Percentiles rank a stretch among this genome's conserved stretches.
Conservation (phyloP, 2,797 vertebrate genomes). For the Psittacula derbiana region DNA sequence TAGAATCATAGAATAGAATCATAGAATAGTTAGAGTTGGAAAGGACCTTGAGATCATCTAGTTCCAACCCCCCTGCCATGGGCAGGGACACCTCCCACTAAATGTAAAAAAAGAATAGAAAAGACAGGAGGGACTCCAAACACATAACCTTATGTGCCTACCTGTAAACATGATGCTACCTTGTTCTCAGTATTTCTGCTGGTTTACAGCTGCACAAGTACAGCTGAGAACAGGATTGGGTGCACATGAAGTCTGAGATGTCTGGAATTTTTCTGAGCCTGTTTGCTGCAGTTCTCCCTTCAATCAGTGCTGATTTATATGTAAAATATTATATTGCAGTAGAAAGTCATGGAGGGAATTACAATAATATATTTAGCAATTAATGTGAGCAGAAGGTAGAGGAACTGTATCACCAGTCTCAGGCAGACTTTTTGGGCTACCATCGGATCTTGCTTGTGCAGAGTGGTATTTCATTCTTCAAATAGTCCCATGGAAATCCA, state of each 20-base stretch:
- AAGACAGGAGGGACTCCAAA: rapidly evolving
- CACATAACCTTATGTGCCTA: background rate
- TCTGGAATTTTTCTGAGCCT: background rate
- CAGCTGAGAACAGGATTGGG: background rate
- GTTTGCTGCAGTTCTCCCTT: background rate
- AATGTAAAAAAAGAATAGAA: background rate
- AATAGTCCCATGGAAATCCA: slow-evolving; percentile 8
- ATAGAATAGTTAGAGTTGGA: too few species aligned
- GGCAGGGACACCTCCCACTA: too few species aligned
- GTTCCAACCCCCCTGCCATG: too few species aligned
- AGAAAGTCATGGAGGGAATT: background rate
- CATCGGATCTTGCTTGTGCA: background rate
- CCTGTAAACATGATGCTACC: rapidly evolving
- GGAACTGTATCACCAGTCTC: background rate
- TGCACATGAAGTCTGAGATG: background rate
- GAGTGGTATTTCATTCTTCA: background rate
- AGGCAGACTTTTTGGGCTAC: background rate
- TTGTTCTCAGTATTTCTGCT: background rate
- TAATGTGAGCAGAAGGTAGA: background rate
- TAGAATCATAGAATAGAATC: too few species aligned
- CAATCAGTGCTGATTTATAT: background rate
- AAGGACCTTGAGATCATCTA: too few species aligned
- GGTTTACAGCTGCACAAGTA: background rate
- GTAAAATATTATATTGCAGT: background rate
- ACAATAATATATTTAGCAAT: background rate